Percentiles rank a stretch among this genome's conserved stretches.
These are phyloP conservation scores for Phylloscopus trochiloides DNA, from an alignment of 2,113 vertebrate genomes.

Conservation along the genomic window DNA sequence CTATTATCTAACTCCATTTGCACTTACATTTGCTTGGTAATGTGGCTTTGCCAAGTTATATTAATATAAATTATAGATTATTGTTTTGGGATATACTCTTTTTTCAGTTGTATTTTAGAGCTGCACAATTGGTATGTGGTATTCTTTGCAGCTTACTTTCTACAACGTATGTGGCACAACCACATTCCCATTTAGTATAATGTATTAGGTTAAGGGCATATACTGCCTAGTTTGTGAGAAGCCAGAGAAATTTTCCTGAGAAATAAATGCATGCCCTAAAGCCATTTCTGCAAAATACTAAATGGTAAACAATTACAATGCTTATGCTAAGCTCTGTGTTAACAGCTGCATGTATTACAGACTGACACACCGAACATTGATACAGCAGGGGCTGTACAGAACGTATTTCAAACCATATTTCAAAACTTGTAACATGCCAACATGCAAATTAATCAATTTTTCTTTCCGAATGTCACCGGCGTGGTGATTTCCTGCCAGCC, in stretches of 20 bases:
- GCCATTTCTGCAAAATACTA: constrained; percentile 55
- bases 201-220: background rate
- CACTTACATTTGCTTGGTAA: background rate
- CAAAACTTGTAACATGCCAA: constrained; percentile 55
- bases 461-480: constrained; percentile 63
- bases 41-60: background rate
- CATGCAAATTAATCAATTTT: constrained; percentile 72
- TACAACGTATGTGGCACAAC: background rate
- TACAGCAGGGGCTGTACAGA: background rate
- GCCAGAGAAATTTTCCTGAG: constrained; percentile 54
- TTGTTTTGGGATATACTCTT: background rate
- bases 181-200: constrained; percentile 7
- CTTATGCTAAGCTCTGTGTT: constrained; percentile 61
- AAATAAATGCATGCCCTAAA: constrained; percentile 58
- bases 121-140: background rate
- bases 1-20: background rate
- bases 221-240: constrained; percentile 26
- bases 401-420: constrained; percentile 56
- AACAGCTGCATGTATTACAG: constrained; percentile 44
- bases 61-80: constrained; percentile 32
- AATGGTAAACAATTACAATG: constrained; percentile 65
- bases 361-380: background rate
- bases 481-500: constrained; percentile 63
- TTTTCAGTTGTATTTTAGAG: background rate
- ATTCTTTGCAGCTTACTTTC: constrained; percentile 36